Base-by-base conservation (phyloP, 2,113 vertebrate genomes). In the Hirundichthys speculiger region DNA sequence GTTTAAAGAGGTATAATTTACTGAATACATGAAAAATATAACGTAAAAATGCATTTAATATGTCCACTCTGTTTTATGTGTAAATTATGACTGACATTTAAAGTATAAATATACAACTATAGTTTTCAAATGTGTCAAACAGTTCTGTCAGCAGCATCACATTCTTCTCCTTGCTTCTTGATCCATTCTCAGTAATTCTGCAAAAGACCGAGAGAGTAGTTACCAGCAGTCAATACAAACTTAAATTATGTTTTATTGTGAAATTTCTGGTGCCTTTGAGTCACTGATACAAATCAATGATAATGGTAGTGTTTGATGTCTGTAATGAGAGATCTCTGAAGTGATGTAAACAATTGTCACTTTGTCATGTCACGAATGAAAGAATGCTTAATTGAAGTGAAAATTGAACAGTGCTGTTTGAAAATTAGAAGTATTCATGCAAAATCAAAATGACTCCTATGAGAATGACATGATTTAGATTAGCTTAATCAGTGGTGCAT, bases 171-270 rank as follows among this genome's bases (percentile, higher is more conserved):
- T 45, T 49, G 4, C 19, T 42, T 38, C 54, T 8, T 3, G 20
- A 16, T 21, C 15, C 21, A 5, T 46, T 68, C 42, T 92, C 77
- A 92, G 75, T 90, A 86, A 57, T 53, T 88, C 92, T 93, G 81
- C 40, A 85, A 69, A 52, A 34, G 30, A 34, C 6, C n/a, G 39
- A 79, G 58, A 65, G 6, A 70, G 14, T 42, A 11, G 52, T 39
- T 10, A 60, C 63, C 13, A 72, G 15, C 19, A 62, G 14, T 39
- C 46, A 3, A 4, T 51, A 15, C 46, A 14, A 45, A 21, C 7
- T 43, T 6, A 11, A 21, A 16, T 64, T 43, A 7, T 40, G 4
- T 9, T 54, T n/a, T 10, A 56, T 45, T 68, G 21, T 70, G 25
- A 22, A 38, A 0, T 48, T 50, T 50, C 12, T 19, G n/a, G 7